Evolutionary conservation across 2,888 invertebrate genomes (phyloP), one percentile per base, ranked within the genome.

Genomic region (Pterostichus madidus): DNA sequence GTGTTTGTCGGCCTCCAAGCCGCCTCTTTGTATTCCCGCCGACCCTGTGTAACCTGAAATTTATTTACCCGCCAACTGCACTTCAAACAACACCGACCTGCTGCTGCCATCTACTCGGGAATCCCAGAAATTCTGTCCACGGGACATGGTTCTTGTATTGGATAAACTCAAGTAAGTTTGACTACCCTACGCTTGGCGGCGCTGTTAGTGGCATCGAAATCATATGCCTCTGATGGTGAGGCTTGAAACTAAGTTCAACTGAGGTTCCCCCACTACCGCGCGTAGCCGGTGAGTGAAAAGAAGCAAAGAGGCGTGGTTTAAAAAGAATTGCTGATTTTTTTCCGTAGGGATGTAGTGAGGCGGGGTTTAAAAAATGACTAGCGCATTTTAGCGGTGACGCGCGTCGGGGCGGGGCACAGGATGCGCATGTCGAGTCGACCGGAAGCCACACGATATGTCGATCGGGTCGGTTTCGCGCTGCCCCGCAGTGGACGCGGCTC

Each of bases 351-450:
- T 85, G 86, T 87, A 84, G 85, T 86, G 86, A 89, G 89, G 89
- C 89, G 89, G 89, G 88, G 89, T 88, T 88, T 87, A 87, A 88
- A 88, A 88, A 88, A 88, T 87, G 87, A 86, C 85, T 85, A 86
- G 86, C 86, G 86, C 87, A 87, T 87, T 87, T 88, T 88, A 87
- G 87, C 86, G 87, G 86, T 71, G 68, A 71, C 85, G 86, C 86
- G 86, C 86, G 87, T 86, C 46, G 86, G 87, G 88, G 88, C 88
- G 88, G 87, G 85, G 86, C 87, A 86, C 85, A 85, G 85, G 86
- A 85, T 87, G 88, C 88, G 88, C 89, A 88, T 88, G 88, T 87
- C 88, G 88, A 88, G 88, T 87, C 88, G 81, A 83, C 80, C 85
- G 85, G 85, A 87, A 86, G 85, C 87, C 87, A 86, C 87, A 87